phyloP scores from a whole-genome alignment of 1,140 invertebrate genomes.

The Asobara japonica region DNA sequence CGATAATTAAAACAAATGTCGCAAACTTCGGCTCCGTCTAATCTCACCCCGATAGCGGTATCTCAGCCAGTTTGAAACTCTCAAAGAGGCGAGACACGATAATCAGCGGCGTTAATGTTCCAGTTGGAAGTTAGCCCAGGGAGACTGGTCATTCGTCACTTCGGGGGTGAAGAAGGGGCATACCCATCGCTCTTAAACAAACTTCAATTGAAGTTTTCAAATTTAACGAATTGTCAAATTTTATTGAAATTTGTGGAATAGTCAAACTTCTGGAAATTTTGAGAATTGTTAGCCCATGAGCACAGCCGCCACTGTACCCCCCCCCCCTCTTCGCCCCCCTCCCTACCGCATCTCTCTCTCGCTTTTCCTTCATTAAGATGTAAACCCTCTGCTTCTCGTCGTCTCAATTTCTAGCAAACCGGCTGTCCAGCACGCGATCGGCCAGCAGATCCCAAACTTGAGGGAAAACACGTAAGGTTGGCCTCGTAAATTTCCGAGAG shows the following conservation, averaged over 20 bases:
- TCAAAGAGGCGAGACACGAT: conserved; percentile 14
- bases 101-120: conserved; percentile 31
- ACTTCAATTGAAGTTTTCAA: too few species aligned
- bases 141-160: conserved; percentile 30
- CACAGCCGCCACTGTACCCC: neutral
- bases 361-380: conserved; percentile 37
- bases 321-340: too few species aligned
- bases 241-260: too few species aligned
- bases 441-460: neutral
- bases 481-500: conserved; percentile 27
- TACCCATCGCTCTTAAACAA: conserved; percentile 2
- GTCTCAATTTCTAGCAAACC: neutral
- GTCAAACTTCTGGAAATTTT: too few species aligned
- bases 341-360: too few species aligned
- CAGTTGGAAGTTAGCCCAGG: conserved; percentile 36
- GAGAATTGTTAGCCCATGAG: too few species aligned
- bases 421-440: conserved; percentile 7
- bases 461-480: conserved; percentile 30
- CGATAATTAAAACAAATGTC: neutral
- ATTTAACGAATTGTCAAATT: too few species aligned
- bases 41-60: neutral
- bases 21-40: neutral
- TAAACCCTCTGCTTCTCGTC: conserved; percentile 6
- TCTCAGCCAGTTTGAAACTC: neutral
- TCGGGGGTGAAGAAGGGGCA: neutral